phyloP scores from a whole-genome alignment of 2,113 vertebrate genomes.

The Petroica traversi region DNA sequence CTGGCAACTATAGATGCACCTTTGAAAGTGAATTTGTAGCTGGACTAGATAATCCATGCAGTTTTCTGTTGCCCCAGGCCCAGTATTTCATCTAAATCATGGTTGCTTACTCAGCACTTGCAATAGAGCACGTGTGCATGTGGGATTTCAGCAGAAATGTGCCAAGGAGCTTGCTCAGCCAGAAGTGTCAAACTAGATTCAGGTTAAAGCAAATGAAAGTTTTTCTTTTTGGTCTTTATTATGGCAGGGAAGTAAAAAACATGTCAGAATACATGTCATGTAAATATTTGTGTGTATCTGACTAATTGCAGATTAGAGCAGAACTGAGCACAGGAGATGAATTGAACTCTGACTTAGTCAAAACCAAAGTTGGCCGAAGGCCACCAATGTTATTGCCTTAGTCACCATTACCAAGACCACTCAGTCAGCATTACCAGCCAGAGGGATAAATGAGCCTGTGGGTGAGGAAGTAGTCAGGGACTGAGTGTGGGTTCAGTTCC shows the following conservation, averaged over 20 bases:
- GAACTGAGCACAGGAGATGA: neutral
- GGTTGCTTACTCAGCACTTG: conserved; percentile 3
- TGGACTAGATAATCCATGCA: neutral
- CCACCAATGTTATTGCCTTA: neutral
- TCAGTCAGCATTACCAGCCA: neutral
- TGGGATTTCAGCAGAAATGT: neutral
- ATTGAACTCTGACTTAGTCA: neutral
- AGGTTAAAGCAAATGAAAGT: neutral
- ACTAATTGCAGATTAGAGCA: neutral
- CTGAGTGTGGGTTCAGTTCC: neutral
- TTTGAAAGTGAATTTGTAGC: conserved; percentile 24
- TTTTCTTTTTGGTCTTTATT: neutral
- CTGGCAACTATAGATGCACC: neutral
- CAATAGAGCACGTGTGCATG: accelerated
- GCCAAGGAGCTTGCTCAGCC: neutral
- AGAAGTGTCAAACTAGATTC: neutral
- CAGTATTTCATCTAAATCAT: neutral
- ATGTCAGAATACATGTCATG: neutral
- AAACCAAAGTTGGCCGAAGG: neutral
- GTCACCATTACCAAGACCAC: neutral
- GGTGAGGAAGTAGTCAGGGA: neutral
- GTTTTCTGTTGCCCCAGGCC: neutral
- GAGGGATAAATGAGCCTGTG: neutral
- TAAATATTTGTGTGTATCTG: neutral
- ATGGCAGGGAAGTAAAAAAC: neutral